Conservation (phyloP, 2,113 vertebrate species). For the Erinaceus europaeus region DNA sequence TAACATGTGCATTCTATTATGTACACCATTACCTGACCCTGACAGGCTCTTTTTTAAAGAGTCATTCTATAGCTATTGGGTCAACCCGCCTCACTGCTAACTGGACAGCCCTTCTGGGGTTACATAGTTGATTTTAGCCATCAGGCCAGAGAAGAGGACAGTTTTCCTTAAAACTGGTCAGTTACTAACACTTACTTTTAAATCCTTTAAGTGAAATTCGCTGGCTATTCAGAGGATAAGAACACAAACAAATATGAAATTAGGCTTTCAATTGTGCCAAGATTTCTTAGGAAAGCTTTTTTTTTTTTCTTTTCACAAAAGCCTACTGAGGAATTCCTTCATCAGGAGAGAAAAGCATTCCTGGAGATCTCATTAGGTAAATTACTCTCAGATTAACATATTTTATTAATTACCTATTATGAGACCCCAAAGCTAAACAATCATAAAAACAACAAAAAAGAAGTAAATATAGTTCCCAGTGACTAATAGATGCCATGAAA, state of each 20-base stretch:
- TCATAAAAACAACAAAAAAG: conserved; percentile 76
- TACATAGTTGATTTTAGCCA: background rate
- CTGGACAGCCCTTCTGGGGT: background rate
- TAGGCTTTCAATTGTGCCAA: conserved; percentile 54
- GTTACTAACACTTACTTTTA: background rate
- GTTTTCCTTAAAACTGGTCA: background rate
- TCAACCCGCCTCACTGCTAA: conserved; percentile 28
- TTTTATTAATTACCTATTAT: conserved; percentile 82
- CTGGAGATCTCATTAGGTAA: conserved; percentile 79
- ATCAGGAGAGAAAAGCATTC: conserved; percentile 76
- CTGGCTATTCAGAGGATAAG: conserved; percentile 34
- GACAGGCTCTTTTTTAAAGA: background rate
- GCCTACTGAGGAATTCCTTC: conserved; percentile 78
- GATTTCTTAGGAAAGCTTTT: conserved; percentile 50
- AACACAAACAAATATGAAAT: conserved; percentile 67
- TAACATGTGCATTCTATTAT: too few species aligned
- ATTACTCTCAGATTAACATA: conserved; percentile 78
- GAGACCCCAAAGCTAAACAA: conserved; percentile 80
- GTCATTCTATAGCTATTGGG: background rate
- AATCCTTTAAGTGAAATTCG: conserved; percentile 55
- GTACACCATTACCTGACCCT: too few species aligned
- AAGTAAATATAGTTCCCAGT: conserved; percentile 76
- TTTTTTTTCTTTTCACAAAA: conserved; percentile 65
- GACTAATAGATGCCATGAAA: conserved; percentile 70
- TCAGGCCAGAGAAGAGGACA: background rate